Evolutionary conservation across 2,797 vertebrate genomes (phyloP).

Genomic region (Alcedo atthis): DNA sequence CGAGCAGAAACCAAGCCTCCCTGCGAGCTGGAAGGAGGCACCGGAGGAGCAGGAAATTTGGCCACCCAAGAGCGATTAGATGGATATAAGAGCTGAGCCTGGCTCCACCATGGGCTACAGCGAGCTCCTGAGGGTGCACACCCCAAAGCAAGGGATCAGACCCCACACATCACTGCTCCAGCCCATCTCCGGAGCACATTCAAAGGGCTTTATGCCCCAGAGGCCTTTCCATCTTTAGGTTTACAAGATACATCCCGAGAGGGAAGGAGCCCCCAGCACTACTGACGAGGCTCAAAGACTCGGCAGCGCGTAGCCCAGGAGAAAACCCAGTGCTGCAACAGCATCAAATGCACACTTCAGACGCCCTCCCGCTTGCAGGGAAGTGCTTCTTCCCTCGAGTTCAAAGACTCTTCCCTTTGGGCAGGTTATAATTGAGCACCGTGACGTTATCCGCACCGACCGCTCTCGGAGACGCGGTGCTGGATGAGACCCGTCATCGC

Average conservation of each 20-base stretch:
- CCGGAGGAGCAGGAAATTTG: not conserved
- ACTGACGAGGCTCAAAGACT: not conserved
- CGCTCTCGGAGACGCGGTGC: rapidly evolving
- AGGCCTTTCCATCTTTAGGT: not conserved
- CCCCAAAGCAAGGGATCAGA: rapidly evolving
- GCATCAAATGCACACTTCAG: not conserved
- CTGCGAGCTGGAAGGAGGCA: not conserved
- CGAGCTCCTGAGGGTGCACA: not conserved
- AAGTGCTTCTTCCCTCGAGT: conserved; percentile 5
- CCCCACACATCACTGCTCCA: not conserved
- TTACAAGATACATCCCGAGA: not conserved
- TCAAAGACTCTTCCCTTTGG: conserved; percentile 58
- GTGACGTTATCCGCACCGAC: not conserved
- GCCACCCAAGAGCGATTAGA: not conserved
- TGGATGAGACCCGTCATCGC: not conserved
- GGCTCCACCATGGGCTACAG: not conserved
- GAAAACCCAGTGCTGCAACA: not conserved
- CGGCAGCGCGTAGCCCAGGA: not conserved
- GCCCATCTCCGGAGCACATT: not conserved
- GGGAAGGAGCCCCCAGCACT: not conserved
- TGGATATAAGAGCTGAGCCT: not conserved
- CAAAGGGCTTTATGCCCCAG: not conserved
- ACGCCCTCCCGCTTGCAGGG: not conserved
- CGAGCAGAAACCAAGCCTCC: not conserved
- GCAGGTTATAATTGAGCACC: conserved; percentile 49